Evolutionary conservation across 2,113 vertebrate genomes (phyloP), one percentile per base, ranked within the genome.

Genomic region (Halcyon malimbica): DNA sequence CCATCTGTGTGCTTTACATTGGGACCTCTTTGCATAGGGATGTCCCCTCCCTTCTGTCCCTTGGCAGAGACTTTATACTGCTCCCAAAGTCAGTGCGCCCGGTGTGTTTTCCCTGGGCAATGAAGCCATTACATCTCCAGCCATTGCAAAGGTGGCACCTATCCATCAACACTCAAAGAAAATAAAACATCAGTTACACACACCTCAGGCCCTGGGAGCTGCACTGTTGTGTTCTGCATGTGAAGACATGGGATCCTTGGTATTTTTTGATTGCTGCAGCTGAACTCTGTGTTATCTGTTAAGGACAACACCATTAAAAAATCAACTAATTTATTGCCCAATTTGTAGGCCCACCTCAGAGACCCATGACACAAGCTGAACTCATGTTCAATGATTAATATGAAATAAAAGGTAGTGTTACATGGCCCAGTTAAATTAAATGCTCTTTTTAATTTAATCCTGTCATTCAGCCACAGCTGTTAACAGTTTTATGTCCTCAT

Each of bases 371-470:
- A 78, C 51, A 44, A 89, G 64, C 9, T 75, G 85, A 90, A 78
- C 75, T 56, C 1, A 0, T 51, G 56, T 71, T 92, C 74, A 87
- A 54, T 90, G 83, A 92, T 86, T 81, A 81, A 95, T 84, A 83
- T 74, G 74, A 95, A 94, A 81, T 56, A 86, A 87, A 95, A 93
- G 71, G 25, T 75, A 84, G n/a, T 63, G 56, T 92, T 93, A 90
- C 4, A 1, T 94, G 79, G 37, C 71, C 84, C 75, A 93, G 64
- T 84, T 92, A 82, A 37, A 87, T 92, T 80, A 79, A 23, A 88
- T 77, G 28, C 59, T 89, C 60, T 78, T 35, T 35, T 35, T 64
- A 25, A 60, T 89, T 29, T 80, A 63, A 77, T 88, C 59, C 79
- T 89, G 56, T 62, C 80, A 84, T 26, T 71, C 62, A 82, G 73